Conservation (phyloP, 2,797 vertebrate species). For the Mallotus villosus region DNA sequence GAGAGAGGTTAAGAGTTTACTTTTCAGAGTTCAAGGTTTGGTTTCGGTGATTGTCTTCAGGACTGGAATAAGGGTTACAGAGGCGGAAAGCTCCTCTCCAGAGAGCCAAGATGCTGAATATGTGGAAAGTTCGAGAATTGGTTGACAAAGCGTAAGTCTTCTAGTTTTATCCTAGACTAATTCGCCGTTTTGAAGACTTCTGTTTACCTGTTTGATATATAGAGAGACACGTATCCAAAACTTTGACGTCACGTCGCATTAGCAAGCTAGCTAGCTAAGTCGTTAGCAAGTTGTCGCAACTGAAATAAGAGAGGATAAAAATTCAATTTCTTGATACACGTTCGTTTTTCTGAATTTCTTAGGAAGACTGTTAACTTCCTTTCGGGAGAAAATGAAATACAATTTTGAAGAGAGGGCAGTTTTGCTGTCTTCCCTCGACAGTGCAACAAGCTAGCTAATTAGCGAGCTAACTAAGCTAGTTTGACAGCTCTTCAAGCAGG, state of each 20-base stretch:
- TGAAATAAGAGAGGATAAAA: not conserved
- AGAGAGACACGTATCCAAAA: conserved; percentile 81
- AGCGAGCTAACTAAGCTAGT: conserved; percentile 57
- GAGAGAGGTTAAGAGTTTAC: conserved; percentile 69
- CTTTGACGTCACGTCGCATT: conserved; percentile 76
- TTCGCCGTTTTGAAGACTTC: conserved; percentile 40
- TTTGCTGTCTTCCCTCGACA: not conserved
- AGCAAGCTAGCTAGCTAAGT: conserved; percentile 55
- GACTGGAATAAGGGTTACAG: conserved; percentile 62
- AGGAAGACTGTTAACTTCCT: not conserved
- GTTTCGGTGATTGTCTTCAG: conserved; percentile 57
- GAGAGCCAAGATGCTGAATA: conserved; percentile 87
- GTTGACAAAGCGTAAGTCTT: conserved; percentile 98
- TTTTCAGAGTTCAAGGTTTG: conserved; percentile 72
- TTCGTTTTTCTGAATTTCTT: not conserved
- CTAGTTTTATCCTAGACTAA: conserved; percentile 15
- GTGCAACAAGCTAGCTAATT: not conserved
- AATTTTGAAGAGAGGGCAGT: not conserved
- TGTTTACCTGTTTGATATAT: conserved; percentile 70
- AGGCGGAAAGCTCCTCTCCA: conserved; percentile 67
- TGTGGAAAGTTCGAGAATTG: conserved; percentile 98
- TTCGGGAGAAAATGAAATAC: not conserved
- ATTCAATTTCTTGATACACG: not conserved
- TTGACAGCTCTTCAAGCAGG: conserved; percentile 56
- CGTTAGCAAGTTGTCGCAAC: not conserved